Evolutionary conservation across 1,140 invertebrate genomes (phyloP).

Genomic region (Doryteuthis pealeii): DNA sequence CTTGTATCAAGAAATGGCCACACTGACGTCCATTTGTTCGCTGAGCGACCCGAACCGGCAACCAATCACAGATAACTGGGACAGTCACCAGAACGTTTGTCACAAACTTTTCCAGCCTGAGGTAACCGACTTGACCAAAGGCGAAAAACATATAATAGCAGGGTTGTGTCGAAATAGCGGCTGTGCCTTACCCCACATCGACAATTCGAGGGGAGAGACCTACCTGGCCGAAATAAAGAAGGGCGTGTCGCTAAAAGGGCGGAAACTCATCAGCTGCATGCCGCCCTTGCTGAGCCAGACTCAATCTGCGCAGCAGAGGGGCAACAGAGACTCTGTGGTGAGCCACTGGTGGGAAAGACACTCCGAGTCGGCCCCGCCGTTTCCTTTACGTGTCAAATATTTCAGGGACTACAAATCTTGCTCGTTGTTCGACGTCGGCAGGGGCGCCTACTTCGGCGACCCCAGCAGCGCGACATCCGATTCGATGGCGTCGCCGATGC

Average conservation of each 20-base stretch:
- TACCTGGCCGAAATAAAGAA: too few species aligned
- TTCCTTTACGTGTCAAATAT: background rate
- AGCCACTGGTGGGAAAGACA: background rate
- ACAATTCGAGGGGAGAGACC: background rate
- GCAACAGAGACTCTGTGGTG: too few species aligned
- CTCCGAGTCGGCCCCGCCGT: background rate
- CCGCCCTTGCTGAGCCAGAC: too few species aligned
- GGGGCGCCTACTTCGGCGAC: background rate
- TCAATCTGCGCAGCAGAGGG: too few species aligned
- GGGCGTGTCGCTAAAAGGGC: too few species aligned
- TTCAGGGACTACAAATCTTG: background rate
- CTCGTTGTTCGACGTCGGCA: background rate
- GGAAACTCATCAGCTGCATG: too few species aligned
- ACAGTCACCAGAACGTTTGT: background rate
- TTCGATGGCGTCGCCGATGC: too few species aligned
- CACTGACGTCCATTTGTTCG: background rate
- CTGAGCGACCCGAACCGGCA: background rate
- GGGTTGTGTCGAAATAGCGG: slow-evolving; percentile 4
- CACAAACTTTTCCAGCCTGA: background rate
- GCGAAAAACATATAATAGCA: slow-evolving; percentile 7
- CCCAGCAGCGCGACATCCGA: background rate
- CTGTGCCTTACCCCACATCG: background rate
- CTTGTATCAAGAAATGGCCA: background rate
- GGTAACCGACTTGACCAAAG: background rate
- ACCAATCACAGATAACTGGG: too few species aligned